Evolutionary conservation across 2,113 vertebrate genomes (phyloP), one percentile per base, ranked within the genome.

Genomic region (Sarotherodon lohbergeri): DNA sequence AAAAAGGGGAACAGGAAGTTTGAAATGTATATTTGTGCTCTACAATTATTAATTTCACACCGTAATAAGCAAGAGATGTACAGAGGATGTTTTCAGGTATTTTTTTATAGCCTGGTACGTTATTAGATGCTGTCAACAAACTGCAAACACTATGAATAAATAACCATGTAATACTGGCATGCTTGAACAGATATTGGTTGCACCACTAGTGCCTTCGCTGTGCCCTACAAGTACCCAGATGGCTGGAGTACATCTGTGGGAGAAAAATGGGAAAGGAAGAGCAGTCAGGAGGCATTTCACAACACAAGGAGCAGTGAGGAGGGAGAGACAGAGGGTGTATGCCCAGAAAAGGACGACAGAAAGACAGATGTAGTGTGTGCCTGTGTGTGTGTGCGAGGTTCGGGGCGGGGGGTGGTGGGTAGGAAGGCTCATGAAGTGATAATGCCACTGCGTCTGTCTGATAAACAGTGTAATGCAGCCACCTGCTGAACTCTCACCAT

Each of bases 381-480:
- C 8, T 78, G 2, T 55, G 43, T 55, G 43, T 16, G 81, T 43
- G 41, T 8, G 34, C 1, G 9, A 34, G 59, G 29, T 19, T 32
- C 0, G 7, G 19, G 10, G 46, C 14, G 57, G 39, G 32, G 66
- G 63, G 48, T 48, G 63, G 39, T 6, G 80, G 39, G 66, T 41
- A 52, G 48, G 82, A 56, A 17, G 83, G 89, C 73, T 92, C 84
- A 78, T 94, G 92, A 92, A 92, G 94, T 86, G 93, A 90, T 90
- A 92, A 93, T 91, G 93, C 81, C 83, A 83, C 91, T 91, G 90
- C 86, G 82, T 92, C 89, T 80, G 83, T 63, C 82, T 93, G 93
- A 94, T 95, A 92, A 95, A 93, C 90, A 92, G 86, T 88, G 84
- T 90, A 91, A 95, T 90, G 94, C 90, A 94, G 93, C 93, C 92